Conservation (phyloP, 2,888 invertebrate genomes). For the Torymus auratus region DNA sequence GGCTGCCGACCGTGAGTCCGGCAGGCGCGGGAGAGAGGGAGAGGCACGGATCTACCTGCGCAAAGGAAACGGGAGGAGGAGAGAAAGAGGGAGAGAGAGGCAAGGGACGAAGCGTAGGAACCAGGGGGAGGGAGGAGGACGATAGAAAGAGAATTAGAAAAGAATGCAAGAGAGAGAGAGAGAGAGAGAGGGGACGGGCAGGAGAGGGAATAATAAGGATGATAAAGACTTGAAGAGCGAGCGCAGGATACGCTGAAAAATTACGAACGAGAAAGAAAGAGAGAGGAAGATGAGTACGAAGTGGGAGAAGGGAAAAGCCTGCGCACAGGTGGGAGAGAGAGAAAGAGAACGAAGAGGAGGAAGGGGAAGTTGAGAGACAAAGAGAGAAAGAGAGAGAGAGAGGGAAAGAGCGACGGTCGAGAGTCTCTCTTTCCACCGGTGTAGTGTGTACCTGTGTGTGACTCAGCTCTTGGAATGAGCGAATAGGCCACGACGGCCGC, state of each 20-base stretch:
- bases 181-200: neutral
- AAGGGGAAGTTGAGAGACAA: neutral
- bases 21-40: conserved; percentile 30
- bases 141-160: conserved; percentile 58
- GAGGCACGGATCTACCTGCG: conserved; percentile 6
- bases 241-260: conserved; percentile 39
- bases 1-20: conserved; percentile 30
- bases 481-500: conserved; percentile 64
- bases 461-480: conserved; percentile 63
- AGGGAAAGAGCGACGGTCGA: conserved; percentile 33
- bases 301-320: neutral
- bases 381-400: conserved; percentile 41
- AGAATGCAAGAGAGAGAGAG: conserved; percentile 52
- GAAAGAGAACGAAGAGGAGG: neutral
- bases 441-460: conserved; percentile 38
- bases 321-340: conserved; percentile 26
- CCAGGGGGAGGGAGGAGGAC: conserved; percentile 58
- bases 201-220: conserved; percentile 55
- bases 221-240: conserved; percentile 51
- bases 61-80: conserved; percentile 23
- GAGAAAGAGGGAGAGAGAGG: conserved; percentile 43
- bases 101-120: conserved; percentile 50
- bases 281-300: conserved; percentile 10
- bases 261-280: conserved; percentile 4
- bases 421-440: conserved; percentile 20